Evolutionary conservation across 2,888 invertebrate genomes (phyloP), one percentile per base, ranked within the genome.

Genomic region (Drosophila suboccidentalis): DNA sequence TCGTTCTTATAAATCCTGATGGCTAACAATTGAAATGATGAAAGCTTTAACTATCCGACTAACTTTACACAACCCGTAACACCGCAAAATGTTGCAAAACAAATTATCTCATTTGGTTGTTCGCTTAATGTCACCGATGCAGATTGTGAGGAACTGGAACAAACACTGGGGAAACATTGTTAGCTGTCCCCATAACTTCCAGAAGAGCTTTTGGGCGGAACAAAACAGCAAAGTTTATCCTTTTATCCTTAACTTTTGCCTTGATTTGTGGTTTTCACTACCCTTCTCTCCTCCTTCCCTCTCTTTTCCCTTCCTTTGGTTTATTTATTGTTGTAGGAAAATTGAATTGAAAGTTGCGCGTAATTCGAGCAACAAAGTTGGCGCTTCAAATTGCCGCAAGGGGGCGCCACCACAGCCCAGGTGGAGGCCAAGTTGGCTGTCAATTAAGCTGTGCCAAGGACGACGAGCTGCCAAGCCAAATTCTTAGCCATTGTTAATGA

Each of bases 291-390:
- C 46, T 8, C 11, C 6, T 8, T n/a, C 13, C 29, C 19, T 41
- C 32, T 29, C 13, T 9, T 13, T 38, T 29, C 10, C 15, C 32
- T 43, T 3, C 38, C 59, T 38, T 38, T 6, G 38, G 10, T 38
- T 38, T 75, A 41, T 68, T 57, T 63, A 43, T 65, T 66, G 69
- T 63, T 75, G 78, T 61, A 60, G 46, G 59, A 50, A 75, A 80
- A 80, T 78, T 78, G 67, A 75, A 78, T 78, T 66, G 62, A 53
- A 78, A 77, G 74, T 77, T 78, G 68, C 53, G 59, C 61, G 44
- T 50, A 65, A 71, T 67, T 67, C 58, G 58, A 59, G 65, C 63
- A 68, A 53, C 73, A 63, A 75, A 79, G 43, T 75, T 53, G 17
- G 41, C 19, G 13, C n/a, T 32, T 22, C 54, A 46, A 63, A 69